phyloP scores from a whole-genome alignment of 2,113 vertebrate genomes.

The Gymnorhina tibicen region DNA sequence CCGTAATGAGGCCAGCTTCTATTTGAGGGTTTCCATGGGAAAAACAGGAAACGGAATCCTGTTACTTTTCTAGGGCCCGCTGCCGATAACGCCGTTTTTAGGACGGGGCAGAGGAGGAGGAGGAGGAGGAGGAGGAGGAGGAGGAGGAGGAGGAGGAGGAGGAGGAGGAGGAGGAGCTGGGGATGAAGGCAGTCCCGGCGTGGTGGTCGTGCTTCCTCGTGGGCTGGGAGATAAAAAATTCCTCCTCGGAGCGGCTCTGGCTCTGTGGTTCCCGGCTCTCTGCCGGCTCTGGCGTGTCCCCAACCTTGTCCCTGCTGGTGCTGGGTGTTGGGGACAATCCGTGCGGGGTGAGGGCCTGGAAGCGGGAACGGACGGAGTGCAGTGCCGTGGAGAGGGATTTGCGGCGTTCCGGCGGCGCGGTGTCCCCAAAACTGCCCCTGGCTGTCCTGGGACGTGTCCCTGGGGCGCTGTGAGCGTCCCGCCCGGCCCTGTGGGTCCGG shows the following conservation, averaged over 20 bases:
- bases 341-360: fast-evolving
- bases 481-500: fast-evolving
- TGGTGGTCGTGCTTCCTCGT: not conserved
- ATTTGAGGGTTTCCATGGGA: constrained; percentile 62
- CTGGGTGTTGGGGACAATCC: not conserved
- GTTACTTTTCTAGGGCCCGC: constrained; percentile 32
- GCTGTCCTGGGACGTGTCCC: not conserved
- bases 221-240: not conserved
- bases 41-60: constrained; percentile 66
- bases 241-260: not conserved
- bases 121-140: not conserved
- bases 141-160: constrained; percentile 23
- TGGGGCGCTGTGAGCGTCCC: not conserved
- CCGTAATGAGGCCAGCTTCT: constrained; percentile 52
- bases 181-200: not conserved
- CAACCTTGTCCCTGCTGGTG: fast-evolving
- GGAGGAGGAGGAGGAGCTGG: not conserved
- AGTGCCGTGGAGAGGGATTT: fast-evolving
- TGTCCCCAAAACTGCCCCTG: not conserved
- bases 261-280: fast-evolving
- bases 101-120: constrained; percentile 3
- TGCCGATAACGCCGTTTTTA: not conserved
- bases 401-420: fast-evolving
- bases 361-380: fast-evolving
- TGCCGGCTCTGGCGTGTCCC: fast-evolving